Conservation (phyloP, 2,888 invertebrate species). For the Trissolcus brochymenae region DNA sequence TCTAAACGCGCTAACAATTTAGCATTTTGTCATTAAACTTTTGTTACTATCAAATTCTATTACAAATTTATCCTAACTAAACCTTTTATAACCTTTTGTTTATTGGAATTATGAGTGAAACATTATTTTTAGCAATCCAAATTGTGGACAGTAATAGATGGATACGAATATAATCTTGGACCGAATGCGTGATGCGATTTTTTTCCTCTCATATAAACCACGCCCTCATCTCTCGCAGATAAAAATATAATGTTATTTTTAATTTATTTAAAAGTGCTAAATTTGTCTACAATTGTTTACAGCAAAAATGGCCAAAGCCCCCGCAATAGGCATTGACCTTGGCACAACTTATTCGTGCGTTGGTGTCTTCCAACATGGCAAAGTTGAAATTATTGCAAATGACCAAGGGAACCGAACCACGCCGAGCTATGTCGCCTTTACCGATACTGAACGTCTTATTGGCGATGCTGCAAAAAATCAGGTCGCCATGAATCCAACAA, state of each 20-base stretch:
- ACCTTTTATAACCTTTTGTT: too few species aligned
- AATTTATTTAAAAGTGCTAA: not conserved
- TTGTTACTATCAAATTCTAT: too few species aligned
- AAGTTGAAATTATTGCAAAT: slow-evolving; percentile 91
- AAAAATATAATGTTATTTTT: not conserved
- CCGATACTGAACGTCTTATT: slow-evolving; percentile 88
- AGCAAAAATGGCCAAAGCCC: slow-evolving; percentile 72
- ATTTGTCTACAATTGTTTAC: slow-evolving; percentile 8
- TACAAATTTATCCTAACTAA: too few species aligned
- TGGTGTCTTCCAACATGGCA: slow-evolving; percentile 89
- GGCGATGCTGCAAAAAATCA: slow-evolving; percentile 93
- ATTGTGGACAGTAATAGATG: too few species aligned
- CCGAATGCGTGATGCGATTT: too few species aligned
- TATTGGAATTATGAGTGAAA: too few species aligned
- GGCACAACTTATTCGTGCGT: slow-evolving; percentile 93
- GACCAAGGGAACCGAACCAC: slow-evolving; percentile 93
- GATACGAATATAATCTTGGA: too few species aligned
- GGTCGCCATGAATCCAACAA: slow-evolving; percentile 89
- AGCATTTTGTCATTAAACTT: too few species aligned
- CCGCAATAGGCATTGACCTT: slow-evolving; percentile 87
- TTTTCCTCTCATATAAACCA: too few species aligned
- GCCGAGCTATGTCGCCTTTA: slow-evolving; percentile 92
- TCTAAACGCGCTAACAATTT: too few species aligned
- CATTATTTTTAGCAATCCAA: too few species aligned
- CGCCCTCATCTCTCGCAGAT: too few species aligned